Conservation (phyloP, 2,113 vertebrate genomes). For the Sylvilagus bachmani region DNA sequence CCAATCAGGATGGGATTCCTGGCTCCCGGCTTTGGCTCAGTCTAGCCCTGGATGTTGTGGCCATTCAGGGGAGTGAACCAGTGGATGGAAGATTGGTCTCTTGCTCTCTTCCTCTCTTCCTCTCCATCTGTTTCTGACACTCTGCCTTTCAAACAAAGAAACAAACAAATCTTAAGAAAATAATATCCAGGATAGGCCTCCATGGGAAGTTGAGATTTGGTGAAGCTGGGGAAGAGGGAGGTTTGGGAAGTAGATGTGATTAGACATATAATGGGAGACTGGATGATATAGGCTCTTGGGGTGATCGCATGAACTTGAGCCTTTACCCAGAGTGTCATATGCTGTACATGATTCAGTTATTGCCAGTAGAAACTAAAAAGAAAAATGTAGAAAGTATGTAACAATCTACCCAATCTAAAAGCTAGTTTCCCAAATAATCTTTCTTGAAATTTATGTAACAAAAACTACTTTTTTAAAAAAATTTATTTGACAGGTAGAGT, state of each 20-base stretch:
- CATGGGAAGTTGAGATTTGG: not conserved
- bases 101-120: too few species aligned
- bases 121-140: too few species aligned
- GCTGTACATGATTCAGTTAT: slow-evolving; percentile 27
- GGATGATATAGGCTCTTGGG: not conserved
- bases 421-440: slow-evolving; percentile 41
- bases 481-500: too few species aligned
- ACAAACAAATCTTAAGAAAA: too few species aligned
- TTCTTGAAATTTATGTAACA: slow-evolving; percentile 52
- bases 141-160: too few species aligned
- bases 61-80: too few species aligned
- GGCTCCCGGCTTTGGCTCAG: too few species aligned
- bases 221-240: not conserved
- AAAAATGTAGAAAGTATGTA: slow-evolving; percentile 1
- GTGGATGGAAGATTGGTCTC: too few species aligned
- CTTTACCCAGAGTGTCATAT: slow-evolving; percentile 18
- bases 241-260: not conserved
- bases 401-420: slow-evolving; percentile 44
- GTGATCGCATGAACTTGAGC: not conserved
- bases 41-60: too few species aligned
- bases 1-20: too few species aligned
- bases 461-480: not conserved
- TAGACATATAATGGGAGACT: not conserved
- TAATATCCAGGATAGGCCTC: not conserved
- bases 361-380: not conserved